Percentiles rank a stretch among this genome's conserved stretches.
phyloP scores from a whole-genome alignment of 2,888 invertebrate genomes.

The Polymixis lichenea region DNA sequence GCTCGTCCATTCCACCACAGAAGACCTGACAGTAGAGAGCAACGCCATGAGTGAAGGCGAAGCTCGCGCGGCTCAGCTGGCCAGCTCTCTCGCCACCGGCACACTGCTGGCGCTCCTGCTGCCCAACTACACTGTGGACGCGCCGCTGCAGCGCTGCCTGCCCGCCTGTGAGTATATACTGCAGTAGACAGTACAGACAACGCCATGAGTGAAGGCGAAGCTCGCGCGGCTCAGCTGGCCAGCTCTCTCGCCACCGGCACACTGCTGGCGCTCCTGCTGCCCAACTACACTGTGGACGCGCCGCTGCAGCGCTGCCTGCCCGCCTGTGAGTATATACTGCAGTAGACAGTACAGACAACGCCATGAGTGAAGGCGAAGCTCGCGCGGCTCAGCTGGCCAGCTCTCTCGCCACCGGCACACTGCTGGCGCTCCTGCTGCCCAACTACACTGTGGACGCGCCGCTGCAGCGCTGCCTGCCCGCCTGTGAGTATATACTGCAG shows the following conservation, averaged over 20 bases:
- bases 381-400: conserved; percentile 72
- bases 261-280: conserved; percentile 92
- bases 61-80: conserved; percentile 89
- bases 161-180: conserved; percentile 90
- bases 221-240: not conserved
- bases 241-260: conserved; percentile 91
- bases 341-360: too few species aligned
- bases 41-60: conserved; percentile 91
- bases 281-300: conserved; percentile 89
- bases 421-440: conserved; percentile 92
- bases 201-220: too few species aligned
- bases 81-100: conserved; percentile 92
- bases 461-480: too few species aligned
- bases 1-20: conserved; percentile 91
- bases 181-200: too few species aligned
- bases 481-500: too few species aligned
- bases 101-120: conserved; percentile 92
- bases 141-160: conserved; percentile 92
- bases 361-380: too few species aligned
- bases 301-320: too few species aligned
- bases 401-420: too few species aligned
- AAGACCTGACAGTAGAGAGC: conserved; percentile 83
- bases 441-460: conserved; percentile 90
- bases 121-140: conserved; percentile 93
- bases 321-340: too few species aligned